phyloP scores from a whole-genome alignment of 1,140 invertebrate genomes.

The Brachionus rotundiformis region DNA sequence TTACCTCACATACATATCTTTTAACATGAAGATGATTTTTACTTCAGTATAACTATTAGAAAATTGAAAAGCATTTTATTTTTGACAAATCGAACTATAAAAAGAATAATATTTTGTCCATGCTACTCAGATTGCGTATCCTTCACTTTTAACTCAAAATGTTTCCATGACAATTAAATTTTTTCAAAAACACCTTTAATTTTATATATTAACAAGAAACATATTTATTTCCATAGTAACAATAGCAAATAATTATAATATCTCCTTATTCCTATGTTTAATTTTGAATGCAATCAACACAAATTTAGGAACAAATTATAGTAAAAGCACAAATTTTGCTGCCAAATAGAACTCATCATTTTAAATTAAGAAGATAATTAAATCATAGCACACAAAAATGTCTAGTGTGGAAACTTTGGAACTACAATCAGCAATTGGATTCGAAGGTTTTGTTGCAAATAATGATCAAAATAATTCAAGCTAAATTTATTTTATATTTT shows the following conservation, averaged over 20 bases:
- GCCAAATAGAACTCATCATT: neutral
- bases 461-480: neutral
- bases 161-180: neutral
- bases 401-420: slow-evolving; percentile 42
- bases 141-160: neutral
- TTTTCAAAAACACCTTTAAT: neutral
- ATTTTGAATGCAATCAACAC: slow-evolving; percentile 46
- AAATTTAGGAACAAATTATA: slow-evolving; percentile 21
- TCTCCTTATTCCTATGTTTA: slow-evolving; percentile 5
- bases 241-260: slow-evolving; percentile 42
- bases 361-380: neutral
- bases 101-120: neutral
- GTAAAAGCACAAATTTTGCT: neutral
- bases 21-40: no score
- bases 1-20: no score
- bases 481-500: neutral
- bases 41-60: no score
- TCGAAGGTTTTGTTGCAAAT: slow-evolving; percentile 12
- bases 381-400: neutral
- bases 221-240: neutral
- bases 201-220: neutral
- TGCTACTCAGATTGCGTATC: no score
- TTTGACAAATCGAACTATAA: neutral
- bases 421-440: slow-evolving; percentile 48
- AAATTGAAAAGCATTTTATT: no score